Base-by-base conservation (phyloP, 2,113 vertebrate species). In the Amphilophus citrinellus region DNA sequence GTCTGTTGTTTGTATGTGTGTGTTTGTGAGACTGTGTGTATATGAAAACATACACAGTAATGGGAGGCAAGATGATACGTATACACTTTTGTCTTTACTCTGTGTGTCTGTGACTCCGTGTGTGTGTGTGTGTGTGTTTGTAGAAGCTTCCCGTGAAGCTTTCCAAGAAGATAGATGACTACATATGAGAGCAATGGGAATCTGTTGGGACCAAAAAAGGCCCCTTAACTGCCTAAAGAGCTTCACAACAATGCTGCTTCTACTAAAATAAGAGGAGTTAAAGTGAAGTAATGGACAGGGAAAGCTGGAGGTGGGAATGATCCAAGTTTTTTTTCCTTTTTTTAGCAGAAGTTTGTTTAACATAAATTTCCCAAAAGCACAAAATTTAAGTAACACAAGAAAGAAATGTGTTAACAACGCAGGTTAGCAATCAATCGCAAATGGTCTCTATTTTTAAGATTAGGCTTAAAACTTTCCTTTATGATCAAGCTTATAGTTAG, bases 111-210 rank as follows among this genome's bases (percentile, higher is more conserved):
- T 62, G 75, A 50, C 17, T 61, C 44, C 37, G 39, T 71, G 39
- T 37, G 37, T 77, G 63, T 47, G 47, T 71, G 39, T 37, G 7
- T 77, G 63, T 77, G 57, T 91, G 76, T 88, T 61, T 83, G 83
- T 77, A 76, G 61, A 83, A 87, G 80, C 39, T 57, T 82, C 66
- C 83, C 87, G 58, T 90, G 88, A 84, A 85, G 84, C 80, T 88
- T 88, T 80, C 59, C 76, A 68, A 90, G 80, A 65, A 87, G 81
- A 89, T 56, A 66, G 76, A 83, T 85, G 39, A 73, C 77, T 81
- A 80, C 78, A 62, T 84, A 30, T 24, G 66, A 79, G 13, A 82
- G 53, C 76, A 81, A 56, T 22, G 15, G 7, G 37, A 13, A 75
- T 87, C 87, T 80, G 59, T 11, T 10, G 73, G 76, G 79, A 91